A percentile compares a stretch with the other conserved stretches of the same genome.
Conservation (phyloP, 2,113 vertebrate genomes). For the Hepsetus odoe region DNA sequence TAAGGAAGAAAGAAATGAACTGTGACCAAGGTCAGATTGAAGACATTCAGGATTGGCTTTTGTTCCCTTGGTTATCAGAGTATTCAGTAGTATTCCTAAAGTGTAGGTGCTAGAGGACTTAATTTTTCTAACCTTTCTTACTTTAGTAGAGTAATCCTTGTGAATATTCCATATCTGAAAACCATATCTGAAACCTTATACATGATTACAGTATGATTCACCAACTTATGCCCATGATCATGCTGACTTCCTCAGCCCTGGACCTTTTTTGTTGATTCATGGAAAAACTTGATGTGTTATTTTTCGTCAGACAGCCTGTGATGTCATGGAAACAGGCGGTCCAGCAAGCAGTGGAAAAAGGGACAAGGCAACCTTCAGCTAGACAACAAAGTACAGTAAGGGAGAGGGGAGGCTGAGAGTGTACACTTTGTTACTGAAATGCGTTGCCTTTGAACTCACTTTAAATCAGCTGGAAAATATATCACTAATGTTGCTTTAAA, state of each 20-base stretch:
- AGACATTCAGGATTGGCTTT: too few relatives aligned
- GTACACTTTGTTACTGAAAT: too few relatives aligned
- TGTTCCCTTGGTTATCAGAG: too few relatives aligned
- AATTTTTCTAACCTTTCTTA: too few relatives aligned
- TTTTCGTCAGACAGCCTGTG: slow-evolving; percentile 27
- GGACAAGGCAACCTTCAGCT: background rate
- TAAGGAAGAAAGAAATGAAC: background rate
- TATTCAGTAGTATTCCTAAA: background rate
- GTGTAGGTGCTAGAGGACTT: background rate
- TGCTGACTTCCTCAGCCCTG: background rate
- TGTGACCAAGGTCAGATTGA: slow-evolving; percentile 3
- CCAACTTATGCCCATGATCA: background rate
- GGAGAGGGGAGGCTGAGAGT: background rate
- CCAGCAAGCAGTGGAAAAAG: slow-evolving; percentile 34
- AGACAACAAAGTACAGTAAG: background rate
- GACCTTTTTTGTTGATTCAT: slow-evolving; percentile 21
- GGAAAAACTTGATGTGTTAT: slow-evolving; percentile 24
- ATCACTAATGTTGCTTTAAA: too few relatives aligned
- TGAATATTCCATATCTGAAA: background rate
- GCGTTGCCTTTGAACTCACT: too few relatives aligned
- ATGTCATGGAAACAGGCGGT: slow-evolving; percentile 40
- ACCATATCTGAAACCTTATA: background rate
- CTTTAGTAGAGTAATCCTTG: too few relatives aligned
- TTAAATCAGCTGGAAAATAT: too few relatives aligned
- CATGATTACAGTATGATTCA: background rate